Base-by-base conservation (phyloP, 2,888 invertebrate genomes). In the Clivina fossor region DNA sequence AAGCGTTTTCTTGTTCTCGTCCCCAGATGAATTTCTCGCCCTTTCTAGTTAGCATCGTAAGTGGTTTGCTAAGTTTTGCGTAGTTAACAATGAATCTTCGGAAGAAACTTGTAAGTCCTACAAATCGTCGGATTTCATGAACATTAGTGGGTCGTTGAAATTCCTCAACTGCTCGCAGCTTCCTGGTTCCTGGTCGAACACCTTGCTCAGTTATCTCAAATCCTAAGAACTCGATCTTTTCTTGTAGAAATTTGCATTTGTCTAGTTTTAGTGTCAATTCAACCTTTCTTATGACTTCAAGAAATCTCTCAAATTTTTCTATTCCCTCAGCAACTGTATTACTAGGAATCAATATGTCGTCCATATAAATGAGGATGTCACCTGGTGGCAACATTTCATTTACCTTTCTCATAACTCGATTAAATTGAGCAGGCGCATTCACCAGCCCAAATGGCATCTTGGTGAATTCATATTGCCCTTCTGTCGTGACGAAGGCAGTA, bases 361-460 rank as follows among this genome's bases (percentile, higher is more conserved):
- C 46, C 46, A 32, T 46, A 18, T 46, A 46, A 2, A 46, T n/a
- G 2, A 28, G 13, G 9, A 46, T 19, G 18, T 30, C 18, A 16
- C 18, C 46, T 28, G 11, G 2, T 19, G 16, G 15, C 30, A 46
- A n/a, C 18, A 7, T 28, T 7, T 18, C 32, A 2, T 2, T 3
- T n/a, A 46, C 46, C 30, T 32, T 46, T n/a, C 9, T 22, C 46
- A 46, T 46, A 9, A 46, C 5, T 18, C 18, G 30, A 16, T 46
- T 28, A 18, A 46, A 46, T 2, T 16, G 16, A 8, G 30, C 32
- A 2, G 46, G 47, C 18, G 26, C 47, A 13, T 47, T 47, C 3
- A 16, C 33, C n/a, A 47, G 26, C 16, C 33, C 47, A 19, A 47
- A 47, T 9, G 47, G 47, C 47, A 47, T 47, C 32, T 32, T 33